Evolutionary conservation across 2,113 vertebrate species (phyloP).

Genomic region (Cebus imitator): DNA sequence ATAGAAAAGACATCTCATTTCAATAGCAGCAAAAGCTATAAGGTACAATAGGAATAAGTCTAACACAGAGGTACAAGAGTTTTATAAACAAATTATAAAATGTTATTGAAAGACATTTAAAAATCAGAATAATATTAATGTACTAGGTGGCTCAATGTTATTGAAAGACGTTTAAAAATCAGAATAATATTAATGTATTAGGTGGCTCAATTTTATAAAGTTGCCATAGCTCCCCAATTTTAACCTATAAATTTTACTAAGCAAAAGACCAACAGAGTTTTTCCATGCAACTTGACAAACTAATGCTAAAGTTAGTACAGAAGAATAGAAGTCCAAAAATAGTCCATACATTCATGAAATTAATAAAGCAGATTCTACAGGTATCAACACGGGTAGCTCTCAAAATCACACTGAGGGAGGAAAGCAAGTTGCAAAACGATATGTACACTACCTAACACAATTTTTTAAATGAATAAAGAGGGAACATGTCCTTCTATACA

Average conservation of each 20-base stretch:
- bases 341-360: neutral
- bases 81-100: slow-evolving; percentile 40
- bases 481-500: neutral
- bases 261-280: slow-evolving; percentile 33
- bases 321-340: neutral
- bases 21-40: slow-evolving; percentile 19
- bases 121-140: slow-evolving; percentile 23
- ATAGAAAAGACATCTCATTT: neutral
- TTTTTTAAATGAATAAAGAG: slow-evolving; percentile 10
- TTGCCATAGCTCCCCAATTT: neutral
- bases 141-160: neutral
- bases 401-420: too few species aligned
- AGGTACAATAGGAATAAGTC: neutral
- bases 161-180: slow-evolving; percentile 38
- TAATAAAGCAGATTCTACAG: too few species aligned
- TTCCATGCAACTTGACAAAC: neutral
- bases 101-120: slow-evolving; percentile 21
- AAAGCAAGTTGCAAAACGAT: too few species aligned
- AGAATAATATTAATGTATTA: neutral
- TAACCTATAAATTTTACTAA: slow-evolving; percentile 41
- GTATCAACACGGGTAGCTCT: too few species aligned
- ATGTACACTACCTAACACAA: neutral
- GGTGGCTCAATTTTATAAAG: slow-evolving; percentile 30
- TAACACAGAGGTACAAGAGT: neutral
- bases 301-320: neutral